Percentiles rank a stretch among this genome's conserved stretches.
Evolutionary conservation across 2,888 invertebrate genomes (phyloP).

Genomic region (Anthophora plumipes): DNA sequence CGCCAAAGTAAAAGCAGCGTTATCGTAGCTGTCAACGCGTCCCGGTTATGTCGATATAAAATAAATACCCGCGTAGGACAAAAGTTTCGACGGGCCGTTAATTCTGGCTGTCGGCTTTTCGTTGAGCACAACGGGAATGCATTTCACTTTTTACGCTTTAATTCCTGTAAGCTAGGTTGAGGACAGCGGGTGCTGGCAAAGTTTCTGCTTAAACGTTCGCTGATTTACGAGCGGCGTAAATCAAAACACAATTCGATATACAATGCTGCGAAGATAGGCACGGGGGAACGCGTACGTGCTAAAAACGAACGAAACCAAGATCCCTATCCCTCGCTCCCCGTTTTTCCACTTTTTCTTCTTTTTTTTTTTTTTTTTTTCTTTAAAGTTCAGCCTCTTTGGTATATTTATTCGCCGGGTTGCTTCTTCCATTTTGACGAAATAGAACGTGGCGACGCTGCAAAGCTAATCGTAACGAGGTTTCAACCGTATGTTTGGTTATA

Average conservation of each 20-base stretch:
- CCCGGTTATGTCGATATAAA: conserved; percentile 29
- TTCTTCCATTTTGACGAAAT: neutral
- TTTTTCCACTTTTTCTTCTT: neutral
- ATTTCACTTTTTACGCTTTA: conserved; percentile 68
- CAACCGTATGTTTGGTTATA: neutral
- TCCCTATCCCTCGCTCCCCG: neutral
- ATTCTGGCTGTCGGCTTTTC: conserved; percentile 69
- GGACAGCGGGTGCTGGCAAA: conserved; percentile 74
- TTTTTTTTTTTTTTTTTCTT: neutral
- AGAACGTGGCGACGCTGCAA: neutral
- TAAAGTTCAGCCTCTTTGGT: too few species aligned
- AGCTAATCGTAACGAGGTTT: neutral
- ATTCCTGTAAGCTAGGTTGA: conserved; percentile 79
- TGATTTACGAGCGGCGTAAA: conserved; percentile 78
- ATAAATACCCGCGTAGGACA: conserved; percentile 42
- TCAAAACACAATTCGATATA: conserved; percentile 74
- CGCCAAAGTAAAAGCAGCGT: neutral
- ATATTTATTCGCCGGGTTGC: too few species aligned
- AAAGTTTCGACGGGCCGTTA: conserved; percentile 63
- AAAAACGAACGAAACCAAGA: conserved; percentile 54
- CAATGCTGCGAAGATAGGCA: conserved; percentile 67
- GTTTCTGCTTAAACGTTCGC: conserved; percentile 72
- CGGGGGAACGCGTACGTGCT: conserved; percentile 23
- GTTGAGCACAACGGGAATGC: conserved; percentile 71
- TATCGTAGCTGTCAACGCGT: conserved; percentile 2